These are phyloP conservation scores for Sebastes cheni DNA, from an alignment of 2,797 vertebrate genomes.

Conservation along the genomic window DNA sequence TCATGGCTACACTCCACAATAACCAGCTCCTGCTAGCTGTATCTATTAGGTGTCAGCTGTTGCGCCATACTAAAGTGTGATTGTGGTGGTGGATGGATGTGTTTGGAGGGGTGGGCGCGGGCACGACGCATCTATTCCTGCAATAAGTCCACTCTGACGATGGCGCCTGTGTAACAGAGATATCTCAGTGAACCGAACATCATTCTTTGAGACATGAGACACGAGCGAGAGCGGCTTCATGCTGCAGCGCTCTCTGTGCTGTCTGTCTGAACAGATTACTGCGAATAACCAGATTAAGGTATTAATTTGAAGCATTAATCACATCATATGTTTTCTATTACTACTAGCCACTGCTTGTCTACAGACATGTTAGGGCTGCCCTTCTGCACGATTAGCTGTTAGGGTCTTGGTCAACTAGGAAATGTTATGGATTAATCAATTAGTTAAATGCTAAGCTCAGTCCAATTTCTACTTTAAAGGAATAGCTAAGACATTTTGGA, in stretches of 20 bases:
- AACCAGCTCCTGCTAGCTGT: conserved; percentile 54
- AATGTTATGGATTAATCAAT: neutral
- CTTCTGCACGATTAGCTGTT: neutral
- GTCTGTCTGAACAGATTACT: neutral
- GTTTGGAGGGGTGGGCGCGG: conserved; percentile 30
- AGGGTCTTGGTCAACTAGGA: neutral
- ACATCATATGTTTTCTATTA: neutral
- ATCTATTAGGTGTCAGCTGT: conserved; percentile 63
- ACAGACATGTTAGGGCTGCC: neutral
- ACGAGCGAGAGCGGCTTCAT: conserved; percentile 16
- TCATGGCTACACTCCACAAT: conserved; percentile 52
- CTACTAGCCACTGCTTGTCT: neutral
- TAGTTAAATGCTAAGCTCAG: neutral
- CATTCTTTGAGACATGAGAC: conserved; percentile 42
- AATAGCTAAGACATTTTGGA: too few relatives aligned
- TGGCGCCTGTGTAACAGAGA: conserved; percentile 66
- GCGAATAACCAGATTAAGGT: neutral
- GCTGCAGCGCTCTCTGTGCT: too few relatives aligned
- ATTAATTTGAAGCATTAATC: neutral
- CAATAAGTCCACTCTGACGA: conserved; percentile 50
- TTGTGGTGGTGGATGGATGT: conserved; percentile 49
- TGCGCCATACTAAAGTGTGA: conserved; percentile 45
- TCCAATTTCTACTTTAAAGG: neutral
- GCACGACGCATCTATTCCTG: conserved; percentile 49
- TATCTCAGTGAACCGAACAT: conserved; percentile 64